Percentiles rank a stretch among this genome's conserved stretches.
These are phyloP conservation scores for Zaprionus nigranus DNA, from an alignment of 1,140 invertebrate genomes.

Conservation along the genomic window DNA sequence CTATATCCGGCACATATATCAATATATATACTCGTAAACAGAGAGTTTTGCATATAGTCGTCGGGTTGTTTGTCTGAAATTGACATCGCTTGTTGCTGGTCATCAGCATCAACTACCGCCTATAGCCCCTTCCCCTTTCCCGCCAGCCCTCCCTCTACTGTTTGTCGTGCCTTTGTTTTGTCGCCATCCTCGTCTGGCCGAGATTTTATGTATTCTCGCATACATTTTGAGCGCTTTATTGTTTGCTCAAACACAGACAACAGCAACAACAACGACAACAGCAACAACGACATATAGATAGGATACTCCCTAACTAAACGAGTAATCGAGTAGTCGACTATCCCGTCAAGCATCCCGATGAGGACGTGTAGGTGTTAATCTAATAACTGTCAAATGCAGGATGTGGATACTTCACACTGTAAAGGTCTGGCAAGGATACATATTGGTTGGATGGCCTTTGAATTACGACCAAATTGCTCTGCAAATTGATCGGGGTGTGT, in stretches of 20 bases:
- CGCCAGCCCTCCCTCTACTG: not conserved
- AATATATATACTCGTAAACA: constrained; percentile 48
- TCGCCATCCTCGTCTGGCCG: constrained; percentile 49
- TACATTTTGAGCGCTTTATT: constrained; percentile 79
- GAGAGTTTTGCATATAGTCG: constrained; percentile 41
- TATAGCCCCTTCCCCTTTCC: too few relatives aligned
- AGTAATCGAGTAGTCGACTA: constrained; percentile 67
- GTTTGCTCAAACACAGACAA: constrained; percentile 75
- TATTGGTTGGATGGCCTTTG: constrained; percentile 38
- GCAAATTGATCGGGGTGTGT: constrained; percentile 36
- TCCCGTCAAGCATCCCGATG: constrained; percentile 22
- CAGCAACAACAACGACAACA: constrained; percentile 23
- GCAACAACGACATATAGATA: not conserved
- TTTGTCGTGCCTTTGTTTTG: constrained; percentile 58
- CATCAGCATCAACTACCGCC: constrained; percentile 10
- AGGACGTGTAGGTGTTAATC: constrained; percentile 73
- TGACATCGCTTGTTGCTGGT: constrained; percentile 68
- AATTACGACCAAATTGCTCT: constrained; percentile 37
- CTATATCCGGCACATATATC: constrained; percentile 61
- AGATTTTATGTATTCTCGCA: constrained; percentile 73
- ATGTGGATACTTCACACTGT: constrained; percentile 54
- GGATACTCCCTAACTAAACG: constrained; percentile 28
- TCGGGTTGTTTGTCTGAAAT: constrained; percentile 77
- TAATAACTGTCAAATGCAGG: constrained; percentile 81
- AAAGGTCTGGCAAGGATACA: constrained; percentile 12